phyloP scores from a whole-genome alignment of 2,888 invertebrate genomes.

The Agriopis leucophaearia region DNA sequence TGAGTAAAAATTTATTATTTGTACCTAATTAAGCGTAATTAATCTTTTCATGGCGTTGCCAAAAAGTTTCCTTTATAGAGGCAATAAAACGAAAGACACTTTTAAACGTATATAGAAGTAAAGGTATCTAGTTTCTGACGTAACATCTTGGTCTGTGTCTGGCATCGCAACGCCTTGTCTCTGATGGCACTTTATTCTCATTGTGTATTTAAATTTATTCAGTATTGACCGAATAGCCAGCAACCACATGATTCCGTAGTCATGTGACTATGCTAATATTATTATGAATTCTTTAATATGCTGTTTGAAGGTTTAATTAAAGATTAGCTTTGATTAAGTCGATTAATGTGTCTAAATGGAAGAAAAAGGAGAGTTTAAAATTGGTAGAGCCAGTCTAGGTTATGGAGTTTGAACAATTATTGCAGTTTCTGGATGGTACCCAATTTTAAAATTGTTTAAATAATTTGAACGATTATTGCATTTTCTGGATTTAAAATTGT shows the following conservation, averaged over 20 bases:
- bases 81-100: not conserved
- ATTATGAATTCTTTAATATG: constrained; percentile 3
- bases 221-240: constrained; percentile 30
- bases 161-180: constrained; percentile 14
- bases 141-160: constrained; percentile 4
- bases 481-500: too few relatives aligned
- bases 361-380: not conserved
- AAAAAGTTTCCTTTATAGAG: not conserved
- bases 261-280: constrained; percentile 29
- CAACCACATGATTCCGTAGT: constrained; percentile 37
- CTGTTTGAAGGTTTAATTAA: constrained; percentile 3
- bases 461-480: too few relatives aligned
- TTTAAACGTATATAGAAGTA: not conserved
- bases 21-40: not conserved
- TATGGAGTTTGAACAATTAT: too few relatives aligned
- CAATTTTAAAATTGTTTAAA: too few relatives aligned
- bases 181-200: constrained; percentile 12
- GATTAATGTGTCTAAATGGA: not conserved
- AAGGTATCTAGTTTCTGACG: constrained; percentile 3
- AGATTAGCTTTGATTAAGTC: not conserved
- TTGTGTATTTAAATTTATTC: constrained; percentile 20
- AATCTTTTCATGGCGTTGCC: not conserved
- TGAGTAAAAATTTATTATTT: too few relatives aligned
- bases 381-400: not conserved
- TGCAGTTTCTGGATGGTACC: too few relatives aligned